Base-by-base conservation (phyloP, 2,888 invertebrate genomes). In the Drosophila tripunctata region DNA sequence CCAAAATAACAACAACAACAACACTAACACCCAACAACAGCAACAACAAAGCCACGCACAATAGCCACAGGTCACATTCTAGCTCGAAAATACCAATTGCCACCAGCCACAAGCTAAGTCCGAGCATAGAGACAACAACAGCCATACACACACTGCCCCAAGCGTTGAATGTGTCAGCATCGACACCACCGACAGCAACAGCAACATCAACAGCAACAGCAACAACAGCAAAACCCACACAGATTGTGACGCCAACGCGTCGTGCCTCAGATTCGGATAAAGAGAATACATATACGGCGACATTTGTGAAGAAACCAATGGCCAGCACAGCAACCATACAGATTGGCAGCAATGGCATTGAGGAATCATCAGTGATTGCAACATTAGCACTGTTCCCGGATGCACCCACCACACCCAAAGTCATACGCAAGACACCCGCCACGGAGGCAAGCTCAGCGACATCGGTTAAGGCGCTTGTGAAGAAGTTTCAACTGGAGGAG, bases 401-500 rank as follows among this genome's bases (percentile, higher is more conserved):
- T 90, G 94, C 94, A 47, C 94, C 94, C 78, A 94, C 94, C 88
- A 94, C 94, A 72, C 94, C 94, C 81, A 94, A 94, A 92, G 94
- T 94, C 79, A 93, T 93, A 67, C 93, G 94, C 87, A 94, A 94
- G 85, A 93, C 93, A 30, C 93, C 93, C 74, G 92, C 92, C 68
- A 91, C 93, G 64, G 93, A 93, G 87, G 92, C 93, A 4, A 73
- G 85, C 92, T 66, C 93, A 48, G 89, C 91, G 36, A 90, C 90
- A 41, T 90, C 91, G 60, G 91, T 91, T 2, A 91, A 91, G 76
- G 91, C 91, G 14, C 77, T 91, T 67, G 91, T 91, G 5, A 91
- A 91, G 70, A 91, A 91, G 74, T 91, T 91, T 70, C 91, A 91
- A 71, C 72, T 91, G 56, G 90, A 91, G 67, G 81, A 80, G 15